Evolutionary conservation across 2,113 vertebrate genomes (phyloP), one percentile per base, ranked within the genome.

Genomic region (Amblyornis subalaris): DNA sequence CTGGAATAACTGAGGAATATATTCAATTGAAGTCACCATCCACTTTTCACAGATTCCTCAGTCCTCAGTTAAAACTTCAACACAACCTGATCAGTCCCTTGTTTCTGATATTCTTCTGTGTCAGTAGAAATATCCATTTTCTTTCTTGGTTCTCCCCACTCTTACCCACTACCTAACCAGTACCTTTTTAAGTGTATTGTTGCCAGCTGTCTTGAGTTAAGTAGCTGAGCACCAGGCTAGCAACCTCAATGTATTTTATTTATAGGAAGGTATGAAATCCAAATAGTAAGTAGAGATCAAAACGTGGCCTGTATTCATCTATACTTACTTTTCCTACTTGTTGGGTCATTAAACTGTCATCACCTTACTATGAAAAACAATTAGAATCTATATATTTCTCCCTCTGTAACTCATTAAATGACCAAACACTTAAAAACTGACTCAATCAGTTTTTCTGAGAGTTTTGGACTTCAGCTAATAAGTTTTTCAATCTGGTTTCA

Each of bases 1-100:
- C 80, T 93, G 92, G 57, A 93, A 60, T 84, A 91, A 94, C 71
- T 47, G 76, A 88, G 51, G 58, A 94, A 85, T 10, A 40, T 22
- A 84, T 54, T 90, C 84, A 64, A 53, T 69, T 89, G 60, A 92
- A 95, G 73, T 73, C 90, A 69, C 42, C 57, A 36, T 44, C 33
- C n/a, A 33, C 51, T 86, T 90, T 60, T 66, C 54, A 79, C n/a
- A 80, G 58, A 62, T 83, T 85, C 54, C 58, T 83, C 24, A 81
- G 42, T 28, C 44, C 53, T 69, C 62, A 70, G n/a, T 36, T 48
- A 87, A 84, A 77, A 70, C 72, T 83, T 64, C 24, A 94, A 47
- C 1, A 9, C 76, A 92, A 85, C 58, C 50, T 36, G 42, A 87
- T 42, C 71, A 60, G 44, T 64, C n/a, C 23, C 42, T 66, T 62